Percentiles rank a stretch among this genome's conserved stretches.
Evolutionary conservation across 2,797 vertebrate genomes (phyloP).

Genomic region (Cercopithecus hamlyni): DNA sequence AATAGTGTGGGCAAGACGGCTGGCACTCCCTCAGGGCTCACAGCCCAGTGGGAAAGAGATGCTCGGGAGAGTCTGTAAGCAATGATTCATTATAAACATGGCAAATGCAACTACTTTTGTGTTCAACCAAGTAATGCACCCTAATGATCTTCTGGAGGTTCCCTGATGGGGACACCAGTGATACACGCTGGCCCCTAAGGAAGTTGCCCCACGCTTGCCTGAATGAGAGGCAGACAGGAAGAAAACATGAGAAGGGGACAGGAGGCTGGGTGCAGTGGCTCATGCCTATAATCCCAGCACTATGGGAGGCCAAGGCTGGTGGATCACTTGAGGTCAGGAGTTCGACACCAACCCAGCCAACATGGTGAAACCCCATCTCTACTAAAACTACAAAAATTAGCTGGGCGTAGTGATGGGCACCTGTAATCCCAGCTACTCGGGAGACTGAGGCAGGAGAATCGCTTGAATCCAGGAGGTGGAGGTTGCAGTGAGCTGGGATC

Average conservation of each 20-base stretch:
- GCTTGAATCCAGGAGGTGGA: not conserved
- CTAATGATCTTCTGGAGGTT: not conserved
- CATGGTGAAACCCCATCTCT: not conserved
- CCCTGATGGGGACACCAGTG: not conserved
- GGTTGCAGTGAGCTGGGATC: not conserved
- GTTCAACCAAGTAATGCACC: fast-evolving
- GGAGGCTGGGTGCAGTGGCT: not conserved
- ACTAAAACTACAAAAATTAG: not conserved
- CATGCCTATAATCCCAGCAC: not conserved
- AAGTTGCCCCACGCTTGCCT: not conserved
- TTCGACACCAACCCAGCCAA: not conserved
- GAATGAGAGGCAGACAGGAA: not conserved
- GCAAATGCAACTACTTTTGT: no score
- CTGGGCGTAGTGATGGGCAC: not conserved
- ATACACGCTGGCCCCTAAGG: not conserved
- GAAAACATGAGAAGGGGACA: not conserved
- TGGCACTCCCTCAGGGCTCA: not conserved
- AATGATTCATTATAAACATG: not conserved
- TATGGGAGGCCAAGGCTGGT: not conserved
- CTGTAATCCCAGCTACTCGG: not conserved
- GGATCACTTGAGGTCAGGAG: not conserved
- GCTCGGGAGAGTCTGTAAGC: not conserved
- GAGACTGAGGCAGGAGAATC: not conserved
- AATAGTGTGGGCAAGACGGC: fast-evolving
- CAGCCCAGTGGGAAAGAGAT: fast-evolving